Conservation (phyloP, 53 echinoderm and acorn worm genomes). For the Paracentrotus lividus region DNA sequence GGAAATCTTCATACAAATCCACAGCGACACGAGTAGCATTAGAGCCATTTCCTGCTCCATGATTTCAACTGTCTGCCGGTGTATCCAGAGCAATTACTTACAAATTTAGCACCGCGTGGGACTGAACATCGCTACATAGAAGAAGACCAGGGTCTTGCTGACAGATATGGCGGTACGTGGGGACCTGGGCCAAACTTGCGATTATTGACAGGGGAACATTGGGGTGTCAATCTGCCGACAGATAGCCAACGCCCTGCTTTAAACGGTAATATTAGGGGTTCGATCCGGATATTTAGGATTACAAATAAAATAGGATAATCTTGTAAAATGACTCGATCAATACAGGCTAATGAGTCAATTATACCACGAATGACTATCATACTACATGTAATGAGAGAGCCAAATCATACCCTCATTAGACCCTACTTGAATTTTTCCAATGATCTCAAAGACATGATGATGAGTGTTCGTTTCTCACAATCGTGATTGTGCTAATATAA, state of each 20-base stretch:
- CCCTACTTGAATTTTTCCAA: neutral
- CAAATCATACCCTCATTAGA: neutral
- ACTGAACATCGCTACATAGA: conserved; percentile 21
- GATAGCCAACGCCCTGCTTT: conserved; percentile 29
- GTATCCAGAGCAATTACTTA: conserved; percentile 20
- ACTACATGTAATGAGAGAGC: neutral
- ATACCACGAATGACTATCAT: neutral
- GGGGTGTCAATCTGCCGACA: neutral
- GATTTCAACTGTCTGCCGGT: conserved; percentile 31
- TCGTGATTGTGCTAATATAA: neutral
- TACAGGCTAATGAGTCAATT: conserved; percentile 22
- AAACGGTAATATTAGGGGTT: neutral
- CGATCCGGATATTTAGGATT: conserved; percentile 19
- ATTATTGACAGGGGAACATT: neutral
- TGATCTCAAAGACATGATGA: neutral
- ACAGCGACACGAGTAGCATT: conserved; percentile 20
- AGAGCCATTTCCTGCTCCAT: neutral
- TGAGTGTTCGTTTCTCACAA: neutral
- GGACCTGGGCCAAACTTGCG: neutral
- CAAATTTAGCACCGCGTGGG: conserved; percentile 45
- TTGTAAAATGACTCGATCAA: neutral
- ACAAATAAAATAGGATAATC: conserved; percentile 34
- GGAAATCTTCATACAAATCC: conserved; percentile 52
- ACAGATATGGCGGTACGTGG: conserved; percentile 19
- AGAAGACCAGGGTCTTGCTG: neutral